Conservation (phyloP, 2,888 invertebrate species). For the Caenorhabditis japonica region DNA sequence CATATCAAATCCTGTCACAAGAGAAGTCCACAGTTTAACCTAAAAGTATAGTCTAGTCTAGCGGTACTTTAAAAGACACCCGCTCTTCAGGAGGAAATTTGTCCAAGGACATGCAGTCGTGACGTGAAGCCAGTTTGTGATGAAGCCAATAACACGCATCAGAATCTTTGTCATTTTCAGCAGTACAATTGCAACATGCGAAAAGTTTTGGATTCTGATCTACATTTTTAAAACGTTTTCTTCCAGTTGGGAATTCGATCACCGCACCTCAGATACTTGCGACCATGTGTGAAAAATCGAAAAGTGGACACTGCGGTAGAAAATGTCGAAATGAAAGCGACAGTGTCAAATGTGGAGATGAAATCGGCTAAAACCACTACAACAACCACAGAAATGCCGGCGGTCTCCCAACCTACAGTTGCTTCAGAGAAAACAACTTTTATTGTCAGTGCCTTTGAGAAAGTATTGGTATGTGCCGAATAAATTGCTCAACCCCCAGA, state of each 20-base stretch:
- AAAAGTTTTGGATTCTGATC: slow-evolving; percentile 34
- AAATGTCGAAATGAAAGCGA: slow-evolving; percentile 45
- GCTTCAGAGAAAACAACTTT: slow-evolving; percentile 46
- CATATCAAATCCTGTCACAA: slow-evolving; percentile 69
- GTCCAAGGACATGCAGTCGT: slow-evolving; percentile 51
- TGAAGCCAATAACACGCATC: slow-evolving; percentile 71
- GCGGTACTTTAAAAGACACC: neutral
- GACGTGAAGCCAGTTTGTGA: slow-evolving; percentile 70
- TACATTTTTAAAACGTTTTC: neutral
- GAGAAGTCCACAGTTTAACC: slow-evolving; percentile 62
- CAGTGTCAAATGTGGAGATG: slow-evolving; percentile 40
- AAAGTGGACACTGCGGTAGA: slow-evolving; percentile 50
- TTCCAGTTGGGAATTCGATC: slow-evolving; percentile 46
- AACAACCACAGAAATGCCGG: neutral
- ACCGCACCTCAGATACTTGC: slow-evolving; percentile 39
- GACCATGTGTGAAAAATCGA: slow-evolving; percentile 38
- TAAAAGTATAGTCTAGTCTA: slow-evolving; percentile 38
- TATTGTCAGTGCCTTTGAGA: slow-evolving; percentile 46
- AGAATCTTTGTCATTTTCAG: slow-evolving; percentile 74
- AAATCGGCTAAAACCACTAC: neutral
- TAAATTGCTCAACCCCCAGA: neutral
- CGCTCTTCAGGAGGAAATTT: slow-evolving; percentile 47
- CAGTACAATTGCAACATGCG: slow-evolving; percentile 66
- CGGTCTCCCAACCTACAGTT: neutral
- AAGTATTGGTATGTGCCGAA: slow-evolving; percentile 10